Conservation (phyloP, 2,797 vertebrate species). For the Myripristis jacobus region DNA sequence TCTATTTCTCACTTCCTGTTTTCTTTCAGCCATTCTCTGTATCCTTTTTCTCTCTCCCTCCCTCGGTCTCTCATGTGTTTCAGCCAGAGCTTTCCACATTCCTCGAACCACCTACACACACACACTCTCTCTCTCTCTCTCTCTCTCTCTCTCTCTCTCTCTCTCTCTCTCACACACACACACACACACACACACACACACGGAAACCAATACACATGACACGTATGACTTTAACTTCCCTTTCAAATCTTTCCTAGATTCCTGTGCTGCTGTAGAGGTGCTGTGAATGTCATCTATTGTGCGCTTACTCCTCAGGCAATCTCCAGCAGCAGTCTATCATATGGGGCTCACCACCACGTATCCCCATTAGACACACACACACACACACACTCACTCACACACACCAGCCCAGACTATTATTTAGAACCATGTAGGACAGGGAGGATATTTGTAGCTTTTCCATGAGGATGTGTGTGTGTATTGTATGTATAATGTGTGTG, state of each 20-base stretch:
- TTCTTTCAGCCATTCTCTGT: neutral
- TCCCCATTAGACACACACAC: constrained; percentile 31
- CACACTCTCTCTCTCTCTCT: no score
- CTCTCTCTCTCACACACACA: no score
- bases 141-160: no score
- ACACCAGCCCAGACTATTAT: constrained; percentile 9
- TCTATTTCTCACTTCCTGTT: neutral
- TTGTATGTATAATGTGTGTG: constrained; percentile 6
- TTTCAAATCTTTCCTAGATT: constrained; percentile 12
- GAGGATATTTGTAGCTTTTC: constrained; percentile 37
- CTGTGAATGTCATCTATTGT: constrained; percentile 51
- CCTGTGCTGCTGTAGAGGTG: constrained; percentile 24
- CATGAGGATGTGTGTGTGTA: constrained; percentile 18
- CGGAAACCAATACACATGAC: no score
- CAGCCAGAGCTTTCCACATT: neutral
- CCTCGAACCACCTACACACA: constrained; percentile 8
- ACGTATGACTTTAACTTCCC: neutral
- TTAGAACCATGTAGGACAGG: constrained; percentile 39
- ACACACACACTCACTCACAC: constrained; percentile 15
- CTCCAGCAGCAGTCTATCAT: constrained; percentile 41
- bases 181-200: neutral
- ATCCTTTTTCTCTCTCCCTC: constrained; percentile 4
- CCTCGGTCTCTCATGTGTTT: constrained; percentile 1
- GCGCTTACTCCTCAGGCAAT: constrained; percentile 53
- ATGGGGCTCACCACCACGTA: constrained; percentile 34